These are phyloP conservation scores for Acrossocheilus fasciatus DNA, from an alignment of 2,797 vertebrate genomes.

Conservation along the genomic window DNA sequence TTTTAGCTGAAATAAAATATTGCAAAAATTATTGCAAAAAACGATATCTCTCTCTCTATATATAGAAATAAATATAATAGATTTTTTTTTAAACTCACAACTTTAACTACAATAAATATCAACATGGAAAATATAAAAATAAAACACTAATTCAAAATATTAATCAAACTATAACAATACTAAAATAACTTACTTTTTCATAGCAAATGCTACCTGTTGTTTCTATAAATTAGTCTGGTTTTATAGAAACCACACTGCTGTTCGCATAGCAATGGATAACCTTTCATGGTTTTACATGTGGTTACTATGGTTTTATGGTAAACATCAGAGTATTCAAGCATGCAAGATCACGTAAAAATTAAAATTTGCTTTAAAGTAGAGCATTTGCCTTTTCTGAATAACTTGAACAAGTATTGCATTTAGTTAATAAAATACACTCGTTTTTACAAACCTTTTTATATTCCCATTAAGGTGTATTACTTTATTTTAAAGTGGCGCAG, in stretches of 20 bases:
- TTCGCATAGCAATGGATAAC: background rate
- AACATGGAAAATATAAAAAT: background rate
- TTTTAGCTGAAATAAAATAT: no score
- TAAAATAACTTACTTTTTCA: no score
- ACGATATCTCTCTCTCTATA: background rate
- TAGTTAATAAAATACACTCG: background rate
- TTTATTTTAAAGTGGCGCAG: no score
- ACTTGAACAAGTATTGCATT: background rate
- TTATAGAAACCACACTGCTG: background rate
- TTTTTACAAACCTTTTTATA: background rate
- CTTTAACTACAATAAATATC: background rate
- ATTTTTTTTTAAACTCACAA: background rate
- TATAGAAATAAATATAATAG: background rate
- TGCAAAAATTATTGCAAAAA: no score
- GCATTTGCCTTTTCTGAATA: background rate
- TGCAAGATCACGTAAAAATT: background rate
- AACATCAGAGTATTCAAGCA: background rate
- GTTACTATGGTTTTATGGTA: background rate
- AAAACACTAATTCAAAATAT: background rate
- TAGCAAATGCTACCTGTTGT: background rate
- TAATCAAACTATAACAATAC: background rate
- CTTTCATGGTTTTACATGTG: background rate
- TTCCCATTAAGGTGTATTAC: background rate
- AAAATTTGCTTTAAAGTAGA: background rate
- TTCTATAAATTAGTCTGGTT: background rate